Conservation (phyloP, 2,888 invertebrate species). For the Pyrochroa serraticornis region DNA sequence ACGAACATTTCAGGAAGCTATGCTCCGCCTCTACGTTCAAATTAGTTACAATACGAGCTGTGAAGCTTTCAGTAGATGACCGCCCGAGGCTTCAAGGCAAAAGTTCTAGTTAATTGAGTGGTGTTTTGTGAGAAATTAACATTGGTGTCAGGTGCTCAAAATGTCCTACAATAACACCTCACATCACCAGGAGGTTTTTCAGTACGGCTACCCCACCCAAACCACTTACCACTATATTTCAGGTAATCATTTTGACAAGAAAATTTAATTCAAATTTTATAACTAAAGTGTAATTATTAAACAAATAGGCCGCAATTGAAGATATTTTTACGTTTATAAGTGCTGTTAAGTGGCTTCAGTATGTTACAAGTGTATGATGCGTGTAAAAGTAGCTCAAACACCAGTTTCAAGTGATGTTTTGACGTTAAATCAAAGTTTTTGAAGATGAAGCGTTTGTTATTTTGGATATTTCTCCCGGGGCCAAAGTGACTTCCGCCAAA, state of each 20-base stretch:
- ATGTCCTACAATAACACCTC: slow-evolving; percentile 52
- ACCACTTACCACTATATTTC: slow-evolving; percentile 48
- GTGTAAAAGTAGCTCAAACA: too few relatives aligned
- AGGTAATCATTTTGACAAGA: slow-evolving; percentile 36
- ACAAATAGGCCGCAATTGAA: too few relatives aligned
- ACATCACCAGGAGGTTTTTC: slow-evolving; percentile 50
- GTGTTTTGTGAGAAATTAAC: slow-evolving; percentile 13
- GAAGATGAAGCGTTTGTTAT: too few relatives aligned
- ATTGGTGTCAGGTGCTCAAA: slow-evolving; percentile 16
- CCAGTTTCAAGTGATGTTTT: too few relatives aligned
- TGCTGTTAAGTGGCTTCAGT: too few relatives aligned
- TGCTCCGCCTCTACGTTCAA: slow-evolving; percentile 38
- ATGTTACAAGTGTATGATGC: too few relatives aligned
- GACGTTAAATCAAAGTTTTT: too few relatives aligned
- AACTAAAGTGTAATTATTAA: too few relatives aligned
- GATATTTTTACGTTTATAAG: too few relatives aligned
- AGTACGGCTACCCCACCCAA: slow-evolving; percentile 49
- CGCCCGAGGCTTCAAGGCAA: slow-evolving; percentile 34
- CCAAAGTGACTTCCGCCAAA: too few relatives aligned
- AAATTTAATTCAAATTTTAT: background rate
- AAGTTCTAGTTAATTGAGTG: slow-evolving; percentile 27
- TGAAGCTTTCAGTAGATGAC: slow-evolving; percentile 35
- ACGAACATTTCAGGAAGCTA: slow-evolving; percentile 18
- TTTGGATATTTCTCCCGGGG: too few relatives aligned
- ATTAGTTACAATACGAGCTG: slow-evolving; percentile 37